phyloP scores from a whole-genome alignment of 2,888 invertebrate species.

The Agapostemon virescens region DNA sequence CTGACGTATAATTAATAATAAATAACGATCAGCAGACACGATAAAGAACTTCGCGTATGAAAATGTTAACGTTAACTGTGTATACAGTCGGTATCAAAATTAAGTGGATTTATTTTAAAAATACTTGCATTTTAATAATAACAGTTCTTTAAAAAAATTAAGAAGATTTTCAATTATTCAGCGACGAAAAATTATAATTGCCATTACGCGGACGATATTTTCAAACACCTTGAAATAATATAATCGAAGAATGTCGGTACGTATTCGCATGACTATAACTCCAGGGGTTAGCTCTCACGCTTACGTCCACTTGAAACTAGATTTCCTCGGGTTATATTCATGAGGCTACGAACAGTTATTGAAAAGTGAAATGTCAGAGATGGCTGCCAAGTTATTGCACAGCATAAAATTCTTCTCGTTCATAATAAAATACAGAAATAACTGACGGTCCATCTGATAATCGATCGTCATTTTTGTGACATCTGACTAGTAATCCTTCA shows the following conservation, averaged over 20 bases:
- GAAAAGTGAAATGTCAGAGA: constrained; percentile 2
- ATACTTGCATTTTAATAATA: neutral
- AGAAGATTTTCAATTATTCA: neutral
- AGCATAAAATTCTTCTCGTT: neutral
- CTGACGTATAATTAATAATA: no score
- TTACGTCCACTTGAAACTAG: constrained; percentile 4
- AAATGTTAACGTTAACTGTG: no score
- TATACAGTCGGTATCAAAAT: no score
- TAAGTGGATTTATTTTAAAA: no score
- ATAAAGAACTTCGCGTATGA: no score
- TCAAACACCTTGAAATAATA: neutral
- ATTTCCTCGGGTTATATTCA: constrained; percentile 10
- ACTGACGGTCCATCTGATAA: neutral
- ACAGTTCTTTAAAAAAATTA: neutral
- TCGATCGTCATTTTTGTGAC: neutral
- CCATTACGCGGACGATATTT: neutral
- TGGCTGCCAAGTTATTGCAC: neutral
- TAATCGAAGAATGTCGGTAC: neutral
- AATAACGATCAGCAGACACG: no score
- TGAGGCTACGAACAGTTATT: constrained; percentile 2
- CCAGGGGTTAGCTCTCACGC: neutral
- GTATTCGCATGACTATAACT: neutral
- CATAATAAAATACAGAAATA: neutral
- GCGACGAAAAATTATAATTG: neutral
- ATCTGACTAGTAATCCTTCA: neutral